Evolutionary conservation across 2,888 invertebrate genomes (phyloP).

Genomic region (Heliconius hortense): DNA sequence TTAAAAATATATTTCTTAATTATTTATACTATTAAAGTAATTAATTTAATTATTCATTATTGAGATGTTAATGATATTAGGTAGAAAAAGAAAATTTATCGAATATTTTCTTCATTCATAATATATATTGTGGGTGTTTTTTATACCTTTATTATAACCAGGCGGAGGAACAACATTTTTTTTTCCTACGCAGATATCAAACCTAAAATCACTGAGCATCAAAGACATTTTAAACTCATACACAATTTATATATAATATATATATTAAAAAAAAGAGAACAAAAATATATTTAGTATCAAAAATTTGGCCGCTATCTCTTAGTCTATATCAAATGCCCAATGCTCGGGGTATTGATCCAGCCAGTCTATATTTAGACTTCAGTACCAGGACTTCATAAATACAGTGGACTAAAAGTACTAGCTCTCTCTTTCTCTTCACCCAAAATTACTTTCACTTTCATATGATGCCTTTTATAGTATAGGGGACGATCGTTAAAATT

Average conservation of each 20-base stretch:
- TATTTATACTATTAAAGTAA: no score
- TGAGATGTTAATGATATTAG: no score
- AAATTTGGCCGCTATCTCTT: neutral
- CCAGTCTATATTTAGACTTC: constrained; percentile 4
- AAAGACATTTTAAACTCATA: no score
- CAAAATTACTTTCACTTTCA: constrained; percentile 10
- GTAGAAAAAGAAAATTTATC: no score
- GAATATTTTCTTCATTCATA: no score
- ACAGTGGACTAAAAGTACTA: neutral
- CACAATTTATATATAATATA: no score
- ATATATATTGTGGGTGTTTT: neutral
- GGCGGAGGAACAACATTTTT: no score
- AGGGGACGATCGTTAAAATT: neutral
- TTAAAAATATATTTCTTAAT: neutral
- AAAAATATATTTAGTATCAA: neutral
- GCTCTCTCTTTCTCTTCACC: constrained; percentile 4
- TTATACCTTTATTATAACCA: no score
- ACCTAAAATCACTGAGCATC: no score
- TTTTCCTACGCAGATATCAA: no score
- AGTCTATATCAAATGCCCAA: neutral
- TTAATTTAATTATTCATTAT: no score
- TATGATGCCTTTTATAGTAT: constrained; percentile 4
- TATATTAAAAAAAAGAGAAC: no score
- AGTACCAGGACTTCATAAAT: constrained; percentile 10
- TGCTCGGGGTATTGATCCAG: constrained; percentile 6